Percentiles rank a stretch among this genome's conserved stretches.
phyloP scores from a whole-genome alignment of 35 echinoderm and acorn worm species.

The Lytechinus variegatus region DNA sequence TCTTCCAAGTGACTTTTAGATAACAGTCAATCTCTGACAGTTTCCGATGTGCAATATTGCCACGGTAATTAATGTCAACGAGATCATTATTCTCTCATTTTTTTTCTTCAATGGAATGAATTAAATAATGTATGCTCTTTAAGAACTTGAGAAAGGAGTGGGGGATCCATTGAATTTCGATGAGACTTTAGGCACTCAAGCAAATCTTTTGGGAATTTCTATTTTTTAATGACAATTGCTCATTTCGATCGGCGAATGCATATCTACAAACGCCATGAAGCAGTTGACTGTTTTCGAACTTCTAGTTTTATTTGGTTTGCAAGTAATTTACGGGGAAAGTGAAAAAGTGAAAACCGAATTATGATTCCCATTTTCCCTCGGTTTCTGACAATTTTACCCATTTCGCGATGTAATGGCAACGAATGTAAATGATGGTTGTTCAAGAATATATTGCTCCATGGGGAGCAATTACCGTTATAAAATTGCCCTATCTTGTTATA shows the following conservation, averaged over 20 bases:
- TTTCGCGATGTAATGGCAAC: neutral
- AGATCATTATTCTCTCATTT: neutral
- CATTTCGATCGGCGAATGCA: too few relatives aligned
- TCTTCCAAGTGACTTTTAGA: neutral
- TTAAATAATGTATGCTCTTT: too few relatives aligned
- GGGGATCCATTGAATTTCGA: too few relatives aligned
- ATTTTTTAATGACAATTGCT: too few relatives aligned
- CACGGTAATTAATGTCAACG: neutral
- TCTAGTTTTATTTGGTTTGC: neutral
- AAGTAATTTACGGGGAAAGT: neutral
- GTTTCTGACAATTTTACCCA: neutral
- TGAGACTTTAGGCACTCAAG: too few relatives aligned
- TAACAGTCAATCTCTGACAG: neutral
- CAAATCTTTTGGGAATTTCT: too few relatives aligned
- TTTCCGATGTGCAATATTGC: neutral
- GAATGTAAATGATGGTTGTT: neutral
- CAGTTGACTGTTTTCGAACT: neutral
- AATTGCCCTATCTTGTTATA: neutral
- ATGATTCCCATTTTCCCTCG: neutral
- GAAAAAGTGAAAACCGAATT: neutral
- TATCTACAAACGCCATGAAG: too few relatives aligned
- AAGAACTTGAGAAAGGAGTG: too few relatives aligned
- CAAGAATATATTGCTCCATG: neutral
- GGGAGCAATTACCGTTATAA: neutral
- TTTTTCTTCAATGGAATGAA: too few relatives aligned